These are phyloP conservation scores for Astropecten irregularis DNA, from an alignment of 53 echinoderm and acorn worm species.

Conservation along the genomic window DNA sequence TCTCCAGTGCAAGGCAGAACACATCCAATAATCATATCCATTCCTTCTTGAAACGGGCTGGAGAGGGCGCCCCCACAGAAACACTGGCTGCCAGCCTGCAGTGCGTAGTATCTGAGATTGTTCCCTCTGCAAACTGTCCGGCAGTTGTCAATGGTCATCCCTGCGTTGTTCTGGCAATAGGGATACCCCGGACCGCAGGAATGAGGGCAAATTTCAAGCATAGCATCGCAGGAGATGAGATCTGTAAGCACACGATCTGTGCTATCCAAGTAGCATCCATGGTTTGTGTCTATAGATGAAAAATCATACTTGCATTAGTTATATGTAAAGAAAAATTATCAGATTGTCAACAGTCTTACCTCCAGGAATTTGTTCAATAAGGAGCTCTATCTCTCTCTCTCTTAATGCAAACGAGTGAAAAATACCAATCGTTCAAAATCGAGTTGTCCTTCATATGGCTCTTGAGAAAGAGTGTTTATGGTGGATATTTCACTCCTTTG, in stretches of 20 bases:
- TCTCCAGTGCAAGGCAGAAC: slow-evolving; percentile 19
- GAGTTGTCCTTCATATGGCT: too few relatives aligned
- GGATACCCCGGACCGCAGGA: not conserved
- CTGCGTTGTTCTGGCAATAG: slow-evolving; percentile 12
- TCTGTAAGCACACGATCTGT: not conserved
- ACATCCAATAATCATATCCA: not conserved
- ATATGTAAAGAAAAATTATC: too few relatives aligned
- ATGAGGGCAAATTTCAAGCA: not conserved
- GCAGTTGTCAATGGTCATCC: slow-evolving; percentile 13
- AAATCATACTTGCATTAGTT: too few relatives aligned
- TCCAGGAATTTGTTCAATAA: too few relatives aligned
- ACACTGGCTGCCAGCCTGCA: slow-evolving; percentile 20
- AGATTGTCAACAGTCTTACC: too few relatives aligned
- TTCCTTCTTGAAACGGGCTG: not conserved
- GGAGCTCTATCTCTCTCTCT: too few relatives aligned
- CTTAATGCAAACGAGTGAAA: too few relatives aligned
- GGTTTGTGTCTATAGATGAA: slow-evolving; percentile 1
- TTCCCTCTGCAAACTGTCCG: not conserved
- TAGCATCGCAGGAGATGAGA: not conserved
- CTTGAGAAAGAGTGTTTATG: too few relatives aligned
- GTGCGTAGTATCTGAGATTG: slow-evolving; percentile 23
- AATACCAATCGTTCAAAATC: too few relatives aligned
- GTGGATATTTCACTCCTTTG: too few relatives aligned
- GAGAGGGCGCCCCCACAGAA: slow-evolving; percentile 38
- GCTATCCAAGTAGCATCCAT: slow-evolving; percentile 26